phyloP scores from a whole-genome alignment of 2,888 invertebrate species.

The Parascotia fuliginaria region DNA sequence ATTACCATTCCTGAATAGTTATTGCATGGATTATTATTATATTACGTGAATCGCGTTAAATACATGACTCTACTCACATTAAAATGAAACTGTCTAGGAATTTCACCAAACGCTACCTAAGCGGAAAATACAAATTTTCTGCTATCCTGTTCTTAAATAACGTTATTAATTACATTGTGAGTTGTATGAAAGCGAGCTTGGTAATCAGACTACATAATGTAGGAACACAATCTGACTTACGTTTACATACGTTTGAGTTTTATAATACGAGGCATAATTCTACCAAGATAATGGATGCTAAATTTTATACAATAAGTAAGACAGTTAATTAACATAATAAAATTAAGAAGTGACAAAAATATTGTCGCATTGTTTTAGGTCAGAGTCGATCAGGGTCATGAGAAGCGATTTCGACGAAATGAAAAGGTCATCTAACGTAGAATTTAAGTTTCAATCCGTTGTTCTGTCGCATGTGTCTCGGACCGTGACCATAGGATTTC shows the following conservation, averaged over 20 bases:
- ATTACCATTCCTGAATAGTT: not conserved
- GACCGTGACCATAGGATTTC: constrained; percentile 79
- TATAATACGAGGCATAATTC: constrained; percentile 25
- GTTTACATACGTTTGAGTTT: constrained; percentile 15
- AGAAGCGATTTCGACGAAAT: constrained; percentile 56
- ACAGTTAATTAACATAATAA: constrained; percentile 31
- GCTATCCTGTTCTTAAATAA: constrained; percentile 6
- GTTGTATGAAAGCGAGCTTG: constrained; percentile 5
- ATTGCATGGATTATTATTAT: too few species aligned
- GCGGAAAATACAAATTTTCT: not conserved
- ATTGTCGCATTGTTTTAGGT: constrained; percentile 33
- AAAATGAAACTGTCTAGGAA: not conserved
- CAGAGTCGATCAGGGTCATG: constrained; percentile 50
- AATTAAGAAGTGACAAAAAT: constrained; percentile 19
- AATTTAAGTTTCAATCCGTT: constrained; percentile 57
- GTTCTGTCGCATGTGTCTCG: constrained; percentile 58
- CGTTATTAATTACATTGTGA: constrained; percentile 6
- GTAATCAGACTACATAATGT: constrained; percentile 23
- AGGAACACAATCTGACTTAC: constrained; percentile 15
- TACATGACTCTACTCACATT: not conserved
- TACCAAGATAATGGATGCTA: constrained; percentile 24
- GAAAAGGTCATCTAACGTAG: constrained; percentile 54
- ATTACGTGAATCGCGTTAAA: not conserved
- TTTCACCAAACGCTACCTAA: not conserved
- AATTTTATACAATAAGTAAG: constrained; percentile 25